phyloP scores from a whole-genome alignment of 2,888 invertebrate genomes.

The Chrysomela aeneicollis region DNA sequence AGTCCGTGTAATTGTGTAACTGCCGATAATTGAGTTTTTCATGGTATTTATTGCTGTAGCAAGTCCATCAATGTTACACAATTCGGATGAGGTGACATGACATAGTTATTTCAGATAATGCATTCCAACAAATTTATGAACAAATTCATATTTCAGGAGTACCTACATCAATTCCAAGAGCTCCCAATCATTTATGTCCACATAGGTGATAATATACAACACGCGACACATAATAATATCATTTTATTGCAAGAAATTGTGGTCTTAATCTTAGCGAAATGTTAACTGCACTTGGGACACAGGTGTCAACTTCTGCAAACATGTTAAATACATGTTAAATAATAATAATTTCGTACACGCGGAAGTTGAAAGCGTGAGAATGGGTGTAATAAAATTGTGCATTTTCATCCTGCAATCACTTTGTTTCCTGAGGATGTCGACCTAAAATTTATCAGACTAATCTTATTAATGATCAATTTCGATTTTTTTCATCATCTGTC shows the following conservation, averaged over 20 bases:
- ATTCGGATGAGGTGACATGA: no score
- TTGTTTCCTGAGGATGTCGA: constrained; percentile 27
- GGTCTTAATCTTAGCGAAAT: constrained; percentile 29
- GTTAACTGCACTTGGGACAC: constrained; percentile 39
- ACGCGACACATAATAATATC: neutral
- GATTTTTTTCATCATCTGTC: neutral
- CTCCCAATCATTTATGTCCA: neutral
- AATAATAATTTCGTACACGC: constrained; percentile 40
- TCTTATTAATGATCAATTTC: neutral
- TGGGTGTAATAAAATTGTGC: constrained; percentile 42
- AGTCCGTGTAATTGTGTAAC: neutral
- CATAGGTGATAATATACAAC: neutral
- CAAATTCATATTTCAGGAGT: neutral
- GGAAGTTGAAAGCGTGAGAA: constrained; percentile 45
- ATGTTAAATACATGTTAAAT: constrained; percentile 35
- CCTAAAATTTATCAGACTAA: no score
- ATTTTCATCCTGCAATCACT: constrained; percentile 24
- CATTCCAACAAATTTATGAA: no score
- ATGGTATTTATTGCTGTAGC: neutral
- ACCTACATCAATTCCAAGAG: no score
- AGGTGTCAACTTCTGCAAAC: constrained; percentile 40
- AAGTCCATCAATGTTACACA: no score
- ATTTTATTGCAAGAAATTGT: neutral
- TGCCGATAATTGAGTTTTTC: neutral
- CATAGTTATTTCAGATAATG: no score